Percentiles rank a stretch among this genome's conserved stretches.
Conservation (phyloP, 2,113 vertebrate genomes). For the Chaenocephalus aceratus region DNA sequence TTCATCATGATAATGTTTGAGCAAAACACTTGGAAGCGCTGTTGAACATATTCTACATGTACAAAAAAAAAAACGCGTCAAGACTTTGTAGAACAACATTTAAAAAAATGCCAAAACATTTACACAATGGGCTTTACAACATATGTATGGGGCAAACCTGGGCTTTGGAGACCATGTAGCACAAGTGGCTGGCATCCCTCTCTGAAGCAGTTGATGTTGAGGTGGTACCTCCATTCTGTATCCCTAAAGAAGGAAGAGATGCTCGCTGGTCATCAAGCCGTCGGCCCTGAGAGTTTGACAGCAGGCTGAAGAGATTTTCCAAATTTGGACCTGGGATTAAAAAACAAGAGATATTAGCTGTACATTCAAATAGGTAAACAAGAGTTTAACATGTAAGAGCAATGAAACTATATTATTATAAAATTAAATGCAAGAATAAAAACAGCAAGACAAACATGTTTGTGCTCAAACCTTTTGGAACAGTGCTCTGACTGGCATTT, state of each 20-base stretch:
- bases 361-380: background rate
- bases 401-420: background rate
- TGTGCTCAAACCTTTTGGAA: conserved; percentile 59
- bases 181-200: conserved; percentile 71
- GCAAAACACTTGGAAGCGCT: background rate
- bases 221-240: conserved; percentile 79
- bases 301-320: conserved; percentile 85
- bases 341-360: background rate
- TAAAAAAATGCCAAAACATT: background rate
- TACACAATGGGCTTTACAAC: background rate
- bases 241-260: conserved; percentile 80
- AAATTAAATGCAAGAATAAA: background rate
- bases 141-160: conserved; percentile 61
- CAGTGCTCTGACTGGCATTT: conserved; percentile 37
- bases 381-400: background rate
- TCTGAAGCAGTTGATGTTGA: conserved; percentile 50
- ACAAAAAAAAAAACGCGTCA: background rate
- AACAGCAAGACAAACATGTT: background rate
- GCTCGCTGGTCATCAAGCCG: conserved; percentile 89
- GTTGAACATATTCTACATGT: background rate
- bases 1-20: background rate
- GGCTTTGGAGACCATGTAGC: conserved; percentile 77
- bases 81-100: background rate
- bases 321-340: conserved; percentile 73
- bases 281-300: conserved; percentile 84